Evolutionary conservation across 2,888 invertebrate species (phyloP).

Genomic region (Drosophila gaucha): DNA sequence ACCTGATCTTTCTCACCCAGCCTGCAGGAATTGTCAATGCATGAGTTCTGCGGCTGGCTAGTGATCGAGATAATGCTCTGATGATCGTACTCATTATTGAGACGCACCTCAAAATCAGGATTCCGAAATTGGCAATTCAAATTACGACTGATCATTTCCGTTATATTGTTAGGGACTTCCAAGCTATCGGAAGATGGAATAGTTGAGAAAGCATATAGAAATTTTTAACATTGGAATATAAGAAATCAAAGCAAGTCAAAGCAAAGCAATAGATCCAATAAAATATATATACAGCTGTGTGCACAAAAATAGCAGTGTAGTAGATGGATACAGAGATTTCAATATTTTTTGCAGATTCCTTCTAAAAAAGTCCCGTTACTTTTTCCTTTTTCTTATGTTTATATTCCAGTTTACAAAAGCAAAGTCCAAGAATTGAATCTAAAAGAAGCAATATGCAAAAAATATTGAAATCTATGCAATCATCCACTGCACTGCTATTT

Average conservation of each 20-base stretch:
- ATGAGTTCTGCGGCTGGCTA: not conserved
- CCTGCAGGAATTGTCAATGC: not conserved
- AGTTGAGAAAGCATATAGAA: no score
- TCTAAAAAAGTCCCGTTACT: no score
- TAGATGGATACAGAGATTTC: no score
- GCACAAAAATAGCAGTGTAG: no score
- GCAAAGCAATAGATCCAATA: not conserved
- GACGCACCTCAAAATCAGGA: slow-evolving; percentile 63
- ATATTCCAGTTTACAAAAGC: no score
- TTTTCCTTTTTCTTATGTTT: no score
- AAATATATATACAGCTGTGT: no score
- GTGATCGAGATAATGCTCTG: slow-evolving; percentile 1
- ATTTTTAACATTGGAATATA: no score
- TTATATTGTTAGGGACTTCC: slow-evolving; percentile 5
- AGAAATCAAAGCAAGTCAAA: not conserved
- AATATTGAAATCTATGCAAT: not conserved
- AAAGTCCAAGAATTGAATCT: no score
- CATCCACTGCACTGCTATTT: no score
- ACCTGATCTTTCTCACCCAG: not conserved
- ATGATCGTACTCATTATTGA: slow-evolving; percentile 18
- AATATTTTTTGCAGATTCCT: no score
- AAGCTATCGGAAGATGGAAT: slow-evolving; percentile 22
- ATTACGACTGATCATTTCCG: not conserved
- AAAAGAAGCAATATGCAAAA: no score
- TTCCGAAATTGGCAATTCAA: slow-evolving; percentile 54